Conservation (phyloP, 2,113 vertebrate species). For the Myotis davidii region DNA sequence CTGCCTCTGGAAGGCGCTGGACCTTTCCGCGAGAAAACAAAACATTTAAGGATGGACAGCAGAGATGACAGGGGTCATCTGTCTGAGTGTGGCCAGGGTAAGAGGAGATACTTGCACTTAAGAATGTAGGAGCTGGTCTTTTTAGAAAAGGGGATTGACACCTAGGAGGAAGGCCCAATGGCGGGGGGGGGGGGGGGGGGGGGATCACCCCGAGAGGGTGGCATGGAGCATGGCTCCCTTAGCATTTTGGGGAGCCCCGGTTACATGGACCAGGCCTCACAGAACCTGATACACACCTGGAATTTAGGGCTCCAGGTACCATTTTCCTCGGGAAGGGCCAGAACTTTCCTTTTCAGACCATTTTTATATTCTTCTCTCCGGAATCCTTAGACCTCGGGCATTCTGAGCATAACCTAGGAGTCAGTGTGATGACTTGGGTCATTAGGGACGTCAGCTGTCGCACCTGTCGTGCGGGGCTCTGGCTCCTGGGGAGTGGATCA, state of each 20-base stretch:
- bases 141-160: neutral
- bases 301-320: neutral
- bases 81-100: slow-evolving; percentile 79
- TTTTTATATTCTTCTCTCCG: neutral
- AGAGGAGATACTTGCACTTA: slow-evolving; percentile 42
- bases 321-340: neutral
- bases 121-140: neutral
- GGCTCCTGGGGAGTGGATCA: neutral
- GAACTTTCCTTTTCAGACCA: neutral
- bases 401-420: neutral
- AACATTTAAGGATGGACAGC: slow-evolving; percentile 64
- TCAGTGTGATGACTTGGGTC: neutral
- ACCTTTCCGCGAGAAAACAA: slow-evolving; percentile 69
- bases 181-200: too few relatives aligned
- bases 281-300: neutral
- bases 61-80: slow-evolving; percentile 65
- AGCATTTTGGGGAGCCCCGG: rapidly evolving
- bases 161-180: neutral
- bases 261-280: neutral
- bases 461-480: rapidly evolving
- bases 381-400: neutral
- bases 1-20: slow-evolving; percentile 75
- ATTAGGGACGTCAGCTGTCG: rapidly evolving
- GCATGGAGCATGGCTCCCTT: rapidly evolving
- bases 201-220: rapidly evolving